These are phyloP conservation scores for Xylocopa sonorina DNA, from an alignment of 1,140 invertebrate genomes.

Conservation along the genomic window DNA sequence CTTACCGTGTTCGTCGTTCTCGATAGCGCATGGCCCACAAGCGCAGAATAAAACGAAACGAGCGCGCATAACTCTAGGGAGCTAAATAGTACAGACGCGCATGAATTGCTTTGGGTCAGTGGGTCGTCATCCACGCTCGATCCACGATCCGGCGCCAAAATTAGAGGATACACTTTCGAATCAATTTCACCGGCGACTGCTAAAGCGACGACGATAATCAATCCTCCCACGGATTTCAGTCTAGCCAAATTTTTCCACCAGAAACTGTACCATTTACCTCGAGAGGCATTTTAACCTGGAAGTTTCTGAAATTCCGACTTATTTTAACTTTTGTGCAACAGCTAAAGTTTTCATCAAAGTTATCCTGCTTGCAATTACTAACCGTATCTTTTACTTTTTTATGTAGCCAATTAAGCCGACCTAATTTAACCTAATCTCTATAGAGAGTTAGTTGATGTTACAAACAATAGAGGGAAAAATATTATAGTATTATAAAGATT, in stretches of 20 bases:
- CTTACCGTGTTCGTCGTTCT: too few relatives aligned
- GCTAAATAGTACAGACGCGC: slow-evolving; percentile 13
- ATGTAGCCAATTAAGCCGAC: too few relatives aligned
- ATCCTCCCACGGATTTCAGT: neutral
- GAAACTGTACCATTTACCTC: neutral
- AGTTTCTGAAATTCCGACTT: neutral
- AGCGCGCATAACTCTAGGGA: neutral
- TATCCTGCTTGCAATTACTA: too few relatives aligned
- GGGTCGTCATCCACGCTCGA: slow-evolving; percentile 23
- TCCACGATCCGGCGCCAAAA: slow-evolving; percentile 4
- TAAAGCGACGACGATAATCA: slow-evolving; percentile 5
- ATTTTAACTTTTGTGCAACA: neutral
- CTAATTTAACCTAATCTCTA: too few relatives aligned
- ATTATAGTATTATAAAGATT: too few relatives aligned
- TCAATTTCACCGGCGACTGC: slow-evolving; percentile 11
- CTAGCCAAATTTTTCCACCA: slow-evolving; percentile 3
- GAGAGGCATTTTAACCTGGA: neutral
- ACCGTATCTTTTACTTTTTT: too few relatives aligned
- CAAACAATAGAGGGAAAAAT: too few relatives aligned
- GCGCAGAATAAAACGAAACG: slow-evolving; percentile 11
- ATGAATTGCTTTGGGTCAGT: slow-evolving; percentile 14
- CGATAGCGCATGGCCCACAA: neutral
- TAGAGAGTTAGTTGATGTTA: too few relatives aligned
- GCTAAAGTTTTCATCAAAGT: too few relatives aligned
- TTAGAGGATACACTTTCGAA: slow-evolving; percentile 17